Conservation (phyloP, 2,888 invertebrate species). For the Hirtodrosophila alboralis region DNA sequence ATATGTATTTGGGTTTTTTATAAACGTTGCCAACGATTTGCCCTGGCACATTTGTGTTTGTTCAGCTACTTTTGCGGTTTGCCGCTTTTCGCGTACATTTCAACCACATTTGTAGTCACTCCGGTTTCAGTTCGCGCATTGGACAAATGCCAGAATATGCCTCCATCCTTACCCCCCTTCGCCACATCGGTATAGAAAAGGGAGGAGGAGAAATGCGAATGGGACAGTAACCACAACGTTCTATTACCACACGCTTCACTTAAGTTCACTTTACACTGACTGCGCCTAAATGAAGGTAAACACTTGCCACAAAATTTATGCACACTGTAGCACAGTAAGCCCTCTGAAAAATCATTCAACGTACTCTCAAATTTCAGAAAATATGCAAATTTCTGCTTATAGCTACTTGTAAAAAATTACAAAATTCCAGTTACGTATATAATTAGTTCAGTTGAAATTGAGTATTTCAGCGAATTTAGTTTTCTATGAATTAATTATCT, state of each 20-base stretch:
- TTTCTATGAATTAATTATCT: no score
- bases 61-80: conserved; percentile 82
- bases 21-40: conserved; percentile 56
- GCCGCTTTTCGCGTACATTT: conserved; percentile 79
- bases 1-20: conserved; percentile 21
- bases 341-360: background rate
- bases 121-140: conserved; percentile 56
- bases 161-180: background rate
- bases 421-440: background rate
- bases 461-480: no score
- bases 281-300: conserved; percentile 51
- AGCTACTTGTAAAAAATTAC: background rate
- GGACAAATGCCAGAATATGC: conserved; percentile 65
- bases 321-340: conserved; percentile 5
- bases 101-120: conserved; percentile 75
- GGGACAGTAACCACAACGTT: conserved; percentile 23
- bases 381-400: background rate
- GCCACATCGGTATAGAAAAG: no score
- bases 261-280: conserved; percentile 42
- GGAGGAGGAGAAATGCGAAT: no score
- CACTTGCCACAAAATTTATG: conserved; percentile 44
- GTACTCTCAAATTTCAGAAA: background rate
- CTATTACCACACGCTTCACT: conserved; percentile 51
- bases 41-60: conserved; percentile 76
- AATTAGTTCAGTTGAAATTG: no score